Conservation (phyloP, 2,113 vertebrate species). For the Meles meles region DNA sequence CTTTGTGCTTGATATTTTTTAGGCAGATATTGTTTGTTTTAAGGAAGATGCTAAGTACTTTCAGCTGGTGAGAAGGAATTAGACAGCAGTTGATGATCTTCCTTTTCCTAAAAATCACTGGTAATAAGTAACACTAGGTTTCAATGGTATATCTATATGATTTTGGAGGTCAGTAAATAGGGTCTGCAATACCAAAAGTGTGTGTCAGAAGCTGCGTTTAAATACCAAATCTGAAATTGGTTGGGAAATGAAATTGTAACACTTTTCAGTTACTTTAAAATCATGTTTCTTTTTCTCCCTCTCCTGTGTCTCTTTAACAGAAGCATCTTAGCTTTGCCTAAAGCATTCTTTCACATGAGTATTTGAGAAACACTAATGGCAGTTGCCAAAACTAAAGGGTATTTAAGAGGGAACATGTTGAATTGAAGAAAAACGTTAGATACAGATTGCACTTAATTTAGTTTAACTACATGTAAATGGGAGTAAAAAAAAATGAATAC, state of each 20-base stretch:
- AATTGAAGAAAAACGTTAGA: conserved; percentile 32
- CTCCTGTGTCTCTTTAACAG: background rate
- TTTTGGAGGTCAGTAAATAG: background rate
- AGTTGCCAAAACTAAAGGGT: background rate
- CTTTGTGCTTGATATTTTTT: background rate
- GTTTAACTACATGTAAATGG: background rate
- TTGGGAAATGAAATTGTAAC: conserved; percentile 15
- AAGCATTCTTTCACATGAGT: conserved; percentile 1
- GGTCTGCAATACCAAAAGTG: background rate
- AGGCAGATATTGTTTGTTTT: background rate
- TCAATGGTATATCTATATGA: background rate
- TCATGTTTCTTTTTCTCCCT: background rate
- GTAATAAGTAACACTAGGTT: background rate
- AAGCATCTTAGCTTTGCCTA: background rate
- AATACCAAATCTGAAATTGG: background rate
- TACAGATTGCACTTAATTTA: conserved; percentile 24
- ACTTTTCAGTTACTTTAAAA: conserved; percentile 24
- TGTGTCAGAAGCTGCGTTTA: background rate
- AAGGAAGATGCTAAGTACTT: background rate
- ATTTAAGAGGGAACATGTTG: conserved; percentile 12
- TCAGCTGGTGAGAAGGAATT: background rate
- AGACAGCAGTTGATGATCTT: background rate
- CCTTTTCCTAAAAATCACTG: background rate
- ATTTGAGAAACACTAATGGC: background rate
- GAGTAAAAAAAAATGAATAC: background rate